Conservation (phyloP, 2,888 invertebrate species). For the Parascotia fuliginaria region DNA sequence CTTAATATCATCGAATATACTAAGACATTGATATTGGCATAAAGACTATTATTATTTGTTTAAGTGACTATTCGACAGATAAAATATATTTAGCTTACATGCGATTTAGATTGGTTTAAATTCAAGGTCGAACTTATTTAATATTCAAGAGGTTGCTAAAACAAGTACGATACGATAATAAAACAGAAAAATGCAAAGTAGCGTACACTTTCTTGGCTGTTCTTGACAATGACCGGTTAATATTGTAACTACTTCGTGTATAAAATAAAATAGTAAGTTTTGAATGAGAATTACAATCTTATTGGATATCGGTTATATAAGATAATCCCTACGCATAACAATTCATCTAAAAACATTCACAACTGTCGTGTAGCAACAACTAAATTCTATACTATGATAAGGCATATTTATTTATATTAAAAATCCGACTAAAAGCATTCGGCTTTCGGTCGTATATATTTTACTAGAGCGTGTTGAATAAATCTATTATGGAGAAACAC, state of each 20-base stretch:
- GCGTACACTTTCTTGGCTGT: not conserved
- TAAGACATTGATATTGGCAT: not conserved
- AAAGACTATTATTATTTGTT: not conserved
- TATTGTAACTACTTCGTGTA: constrained; percentile 13
- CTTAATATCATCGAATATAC: not conserved
- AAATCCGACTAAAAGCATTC: constrained; percentile 33
- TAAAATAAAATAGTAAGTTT: constrained; percentile 10
- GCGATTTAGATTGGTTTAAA: not conserved
- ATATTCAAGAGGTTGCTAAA: not conserved
- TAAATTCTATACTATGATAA: constrained; percentile 50
- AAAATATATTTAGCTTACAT: not conserved
- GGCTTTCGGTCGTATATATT: constrained; percentile 52
- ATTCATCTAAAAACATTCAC: constrained; percentile 31
- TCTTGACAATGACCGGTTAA: constrained; percentile 13
- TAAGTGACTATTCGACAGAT: not conserved
- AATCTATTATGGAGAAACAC: not conserved
- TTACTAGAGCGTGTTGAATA: constrained; percentile 43
- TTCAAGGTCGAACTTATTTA: not conserved
- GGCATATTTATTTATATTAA: constrained; percentile 44
- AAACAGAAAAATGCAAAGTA: not conserved
- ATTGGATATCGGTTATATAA: constrained; percentile 10
- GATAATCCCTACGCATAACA: constrained; percentile 12
- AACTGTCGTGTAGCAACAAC: constrained; percentile 41
- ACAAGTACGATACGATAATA: not conserved
- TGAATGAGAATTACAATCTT: not conserved